Evolutionary conservation across 2,113 vertebrate genomes (phyloP), one percentile per base, ranked within the genome.

Genomic region (Procavia capensis): DNA sequence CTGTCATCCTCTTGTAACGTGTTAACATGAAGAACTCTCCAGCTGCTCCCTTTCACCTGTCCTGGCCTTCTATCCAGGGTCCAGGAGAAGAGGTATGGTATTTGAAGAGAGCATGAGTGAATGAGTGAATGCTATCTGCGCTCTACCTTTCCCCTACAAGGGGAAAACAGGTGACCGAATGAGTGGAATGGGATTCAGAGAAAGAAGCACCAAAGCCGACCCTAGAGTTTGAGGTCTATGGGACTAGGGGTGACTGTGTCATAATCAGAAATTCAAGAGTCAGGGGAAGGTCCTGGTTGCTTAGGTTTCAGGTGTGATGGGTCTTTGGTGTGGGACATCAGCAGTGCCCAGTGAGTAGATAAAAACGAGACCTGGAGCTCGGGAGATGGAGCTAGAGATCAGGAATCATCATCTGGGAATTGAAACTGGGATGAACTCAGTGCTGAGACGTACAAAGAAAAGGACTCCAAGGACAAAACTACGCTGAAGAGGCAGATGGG

Each of bases 381-480:
- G 27, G 63, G 13, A 63, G 57, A 66, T 66, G 74, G 8, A 36
- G 50, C 20, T 61, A 39, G 50, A 31, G 19, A 47, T 31, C 24
- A 81, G 34, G n/a, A 70, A 45, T 47, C 75, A 85, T n/a, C 45
- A 76, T 66, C 25, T 72, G 57, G 24, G 27, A 43, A 25, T 45
- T 81, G 17, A 20, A 70, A 13, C 16, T 88, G 25, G 47, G 43
- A 29, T 54, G 29, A 31, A 88, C 47, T 95, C 2, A 4, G 31
- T 82, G 41, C 39, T 75, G 9, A 59, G 41, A 64, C n/a, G 34
- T 0, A 79, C 31, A 59, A 43, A 76, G 27, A 88, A 80, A 78
- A 59, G 91, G 88, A 88, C 72, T 90, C 36, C 54, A 82, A 86
- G 27, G 36, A 90, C n/a, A 63, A 80, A 59, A n/a, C 1, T 59